Percentiles rank a stretch among this genome's conserved stretches.
phyloP scores from a whole-genome alignment of 2,888 invertebrate species.

The Acanthococcus lagerstroemiae region DNA sequence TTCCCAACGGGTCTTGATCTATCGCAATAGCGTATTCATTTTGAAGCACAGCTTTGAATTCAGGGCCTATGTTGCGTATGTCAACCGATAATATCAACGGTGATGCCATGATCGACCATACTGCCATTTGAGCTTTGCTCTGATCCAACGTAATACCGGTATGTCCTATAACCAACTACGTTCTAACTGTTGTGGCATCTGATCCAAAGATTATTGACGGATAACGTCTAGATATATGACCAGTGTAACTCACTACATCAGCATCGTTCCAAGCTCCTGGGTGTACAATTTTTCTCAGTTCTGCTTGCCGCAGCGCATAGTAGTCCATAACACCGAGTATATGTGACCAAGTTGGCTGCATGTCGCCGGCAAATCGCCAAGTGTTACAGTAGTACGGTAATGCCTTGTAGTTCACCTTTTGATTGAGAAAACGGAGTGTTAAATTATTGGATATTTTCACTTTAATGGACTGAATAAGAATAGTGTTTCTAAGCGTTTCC shows the following conservation, averaged over 20 bases:
- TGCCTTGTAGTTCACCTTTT: slow-evolving; percentile 53
- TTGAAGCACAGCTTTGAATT: slow-evolving; percentile 51
- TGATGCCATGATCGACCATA: slow-evolving; percentile 62
- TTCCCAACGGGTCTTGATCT: slow-evolving; percentile 57
- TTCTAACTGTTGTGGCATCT: slow-evolving; percentile 12
- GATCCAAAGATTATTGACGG: too few species aligned
- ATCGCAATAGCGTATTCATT: slow-evolving; percentile 54
- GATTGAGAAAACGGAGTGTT: too few species aligned
- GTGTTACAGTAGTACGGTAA: slow-evolving; percentile 53
- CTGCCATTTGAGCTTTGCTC: slow-evolving; percentile 60
- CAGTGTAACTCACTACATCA: slow-evolving; percentile 51
- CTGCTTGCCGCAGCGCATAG: slow-evolving; percentile 54
- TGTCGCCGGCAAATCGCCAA: slow-evolving; percentile 60
- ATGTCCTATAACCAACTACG: slow-evolving; percentile 51
- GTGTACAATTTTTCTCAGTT: slow-evolving; percentile 50
- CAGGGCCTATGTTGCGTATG: slow-evolving; percentile 50
- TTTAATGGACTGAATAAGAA: slow-evolving; percentile 42
- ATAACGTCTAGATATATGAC: background rate
- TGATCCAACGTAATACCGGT: slow-evolving; percentile 56
- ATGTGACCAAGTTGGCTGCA: slow-evolving; percentile 54
- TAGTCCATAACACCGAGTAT: slow-evolving; percentile 50
- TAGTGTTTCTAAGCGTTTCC: too few species aligned
- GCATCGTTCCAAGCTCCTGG: slow-evolving; percentile 67
- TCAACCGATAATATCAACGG: slow-evolving; percentile 63
- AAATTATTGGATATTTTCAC: background rate